A percentile compares a stretch with the other conserved stretches of the same genome.
Conservation (phyloP, 53 echinoderm and acorn worm genomes). For the Holothuria leucospilota region DNA sequence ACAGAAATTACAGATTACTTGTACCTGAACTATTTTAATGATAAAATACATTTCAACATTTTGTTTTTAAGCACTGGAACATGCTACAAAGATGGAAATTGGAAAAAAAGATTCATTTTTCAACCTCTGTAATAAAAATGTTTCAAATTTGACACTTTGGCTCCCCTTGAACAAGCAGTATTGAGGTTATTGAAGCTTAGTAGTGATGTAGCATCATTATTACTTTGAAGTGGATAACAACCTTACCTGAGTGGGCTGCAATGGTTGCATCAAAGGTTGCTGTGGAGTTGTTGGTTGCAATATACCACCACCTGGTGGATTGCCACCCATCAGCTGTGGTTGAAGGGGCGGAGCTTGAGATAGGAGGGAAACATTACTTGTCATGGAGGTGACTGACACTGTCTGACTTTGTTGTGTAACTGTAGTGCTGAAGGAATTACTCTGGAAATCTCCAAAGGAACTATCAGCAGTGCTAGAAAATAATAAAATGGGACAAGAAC, state of each 20-base stretch:
- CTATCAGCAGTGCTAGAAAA: slow-evolving; percentile 55
- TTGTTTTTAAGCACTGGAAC: too few relatives aligned
- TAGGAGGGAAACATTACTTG: slow-evolving; percentile 64
- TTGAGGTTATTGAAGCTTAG: too few relatives aligned
- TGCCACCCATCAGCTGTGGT: slow-evolving; percentile 27
- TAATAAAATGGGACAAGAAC: background rate
- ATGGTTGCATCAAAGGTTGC: slow-evolving; percentile 58
- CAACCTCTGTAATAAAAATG: too few relatives aligned
- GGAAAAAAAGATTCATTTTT: too few relatives aligned
- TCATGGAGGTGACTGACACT: slow-evolving; percentile 62
- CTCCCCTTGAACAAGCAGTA: too few relatives aligned
- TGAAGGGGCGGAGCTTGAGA: slow-evolving; percentile 50
- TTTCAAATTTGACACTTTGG: too few relatives aligned
- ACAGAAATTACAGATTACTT: too few relatives aligned
- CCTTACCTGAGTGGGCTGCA: slow-evolving; percentile 36
- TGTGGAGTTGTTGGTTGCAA: slow-evolving; percentile 63
- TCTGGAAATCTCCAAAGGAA: slow-evolving; percentile 93
- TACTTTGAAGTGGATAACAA: too few relatives aligned
- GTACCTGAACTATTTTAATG: too few relatives aligned
- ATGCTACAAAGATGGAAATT: too few relatives aligned
- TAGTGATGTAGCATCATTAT: too few relatives aligned
- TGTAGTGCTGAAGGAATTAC: slow-evolving; percentile 59
- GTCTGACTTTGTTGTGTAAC: slow-evolving; percentile 73
- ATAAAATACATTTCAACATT: too few relatives aligned
- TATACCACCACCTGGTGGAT: background rate